Percentiles rank a stretch among this genome's conserved stretches.
Evolutionary conservation across 1,140 invertebrate genomes (phyloP).

Genomic region (Leguminivora glycinivorella): DNA sequence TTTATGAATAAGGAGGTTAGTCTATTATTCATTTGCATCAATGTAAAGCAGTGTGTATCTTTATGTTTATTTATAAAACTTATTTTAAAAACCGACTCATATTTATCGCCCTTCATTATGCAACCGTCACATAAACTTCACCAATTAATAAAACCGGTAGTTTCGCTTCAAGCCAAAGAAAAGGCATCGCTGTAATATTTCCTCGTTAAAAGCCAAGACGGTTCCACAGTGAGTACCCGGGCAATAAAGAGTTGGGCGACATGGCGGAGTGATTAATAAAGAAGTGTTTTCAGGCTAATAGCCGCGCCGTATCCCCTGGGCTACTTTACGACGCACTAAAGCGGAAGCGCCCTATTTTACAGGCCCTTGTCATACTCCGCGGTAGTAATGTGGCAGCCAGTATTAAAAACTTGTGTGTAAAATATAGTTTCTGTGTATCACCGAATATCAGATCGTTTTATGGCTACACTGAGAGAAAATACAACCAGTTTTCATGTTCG

Average conservation of each 20-base stretch:
- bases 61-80: too few relatives aligned
- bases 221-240: not conserved
- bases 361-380: constrained; percentile 7
- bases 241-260: constrained; percentile 21
- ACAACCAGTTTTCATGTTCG: too few relatives aligned
- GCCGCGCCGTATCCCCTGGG: constrained; percentile 18
- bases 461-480: too few relatives aligned
- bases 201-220: not conserved
- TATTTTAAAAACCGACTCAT: too few relatives aligned
- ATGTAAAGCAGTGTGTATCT: too few relatives aligned
- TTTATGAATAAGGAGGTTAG: too few relatives aligned
- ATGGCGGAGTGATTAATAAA: constrained; percentile 23
- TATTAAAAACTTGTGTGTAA: not conserved
- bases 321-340: constrained; percentile 27
- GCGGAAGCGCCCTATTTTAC: constrained; percentile 28
- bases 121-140: not conserved
- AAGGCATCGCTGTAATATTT: not conserved
- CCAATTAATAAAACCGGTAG: not conserved
- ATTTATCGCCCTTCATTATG: too few relatives aligned
- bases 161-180: not conserved
- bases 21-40: too few relatives aligned
- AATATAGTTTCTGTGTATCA: too few relatives aligned
- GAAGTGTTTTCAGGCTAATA: constrained; percentile 28
- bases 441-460: too few relatives aligned
- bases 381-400: not conserved